phyloP scores from a whole-genome alignment of 1,140 invertebrate genomes.

The Sycophaga agraensis region DNA sequence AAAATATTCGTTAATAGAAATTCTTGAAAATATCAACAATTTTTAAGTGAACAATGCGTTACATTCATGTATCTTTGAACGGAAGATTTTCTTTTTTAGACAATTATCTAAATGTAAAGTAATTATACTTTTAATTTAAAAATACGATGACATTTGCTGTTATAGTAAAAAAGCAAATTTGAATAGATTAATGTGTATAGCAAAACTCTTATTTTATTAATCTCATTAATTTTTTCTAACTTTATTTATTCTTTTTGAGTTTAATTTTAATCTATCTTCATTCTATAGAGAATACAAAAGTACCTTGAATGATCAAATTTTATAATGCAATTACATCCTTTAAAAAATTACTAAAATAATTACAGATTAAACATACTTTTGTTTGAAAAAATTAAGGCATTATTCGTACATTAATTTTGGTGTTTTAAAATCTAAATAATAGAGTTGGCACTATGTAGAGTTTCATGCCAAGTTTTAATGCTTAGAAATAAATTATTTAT shows the following conservation, averaged over 20 bases:
- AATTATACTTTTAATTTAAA: not conserved
- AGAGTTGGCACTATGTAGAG: conserved; percentile 20
- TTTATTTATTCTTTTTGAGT: not conserved
- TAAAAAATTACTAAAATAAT: not conserved
- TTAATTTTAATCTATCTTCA: not conserved
- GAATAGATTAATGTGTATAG: conserved; percentile 17
- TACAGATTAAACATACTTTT: conserved; percentile 17
- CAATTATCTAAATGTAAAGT: conserved; percentile 5
- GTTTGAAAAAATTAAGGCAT: conserved; percentile 18
- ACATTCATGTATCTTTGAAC: conserved; percentile 4
- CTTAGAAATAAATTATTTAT: conserved; percentile 24
- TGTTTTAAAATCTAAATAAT: conserved; percentile 24
- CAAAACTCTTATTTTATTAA: conserved; percentile 16
- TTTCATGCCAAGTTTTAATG: conserved; percentile 17
- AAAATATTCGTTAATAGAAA: conserved; percentile 22
- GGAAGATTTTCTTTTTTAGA: conserved; percentile 1
- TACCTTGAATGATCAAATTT: not conserved
- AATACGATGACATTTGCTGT: not conserved
- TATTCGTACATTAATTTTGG: conserved; percentile 20
- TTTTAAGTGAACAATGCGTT: conserved; percentile 1
- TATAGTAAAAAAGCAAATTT: conserved; percentile 10
- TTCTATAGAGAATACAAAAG: too few species aligned
- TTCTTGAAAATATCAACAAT: conserved; percentile 10
- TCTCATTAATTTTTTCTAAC: conserved; percentile 12
- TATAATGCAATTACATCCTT: not conserved